Evolutionary conservation across 2,888 invertebrate genomes (phyloP), one percentile per base, ranked within the genome.

Genomic region (Ichneumoninae sp.): DNA sequence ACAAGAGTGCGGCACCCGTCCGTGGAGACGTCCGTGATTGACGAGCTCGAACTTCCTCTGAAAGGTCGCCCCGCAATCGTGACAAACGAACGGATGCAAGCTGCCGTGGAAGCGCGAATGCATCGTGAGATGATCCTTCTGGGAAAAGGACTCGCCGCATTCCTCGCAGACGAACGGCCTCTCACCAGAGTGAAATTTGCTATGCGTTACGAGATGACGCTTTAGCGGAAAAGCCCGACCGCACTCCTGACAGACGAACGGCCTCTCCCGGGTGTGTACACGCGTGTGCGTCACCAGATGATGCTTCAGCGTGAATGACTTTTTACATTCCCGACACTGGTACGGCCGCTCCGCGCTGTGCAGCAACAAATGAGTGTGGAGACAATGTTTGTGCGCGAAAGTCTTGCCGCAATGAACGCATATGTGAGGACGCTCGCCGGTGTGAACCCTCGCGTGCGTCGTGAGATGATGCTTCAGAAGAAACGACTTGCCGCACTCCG

Each of bases 41-140:
- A 97, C 97, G 88, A 97, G 95, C 93, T 97, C 97, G 94, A 97
- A 97, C 95, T 97, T 97, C 86, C 97, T 95, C 81, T 97, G 96
- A 94, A 97, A 97, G 83, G 97, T 97, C 75, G 96, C 96, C 30
- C 97, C 97, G 92, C 99, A 99, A 92, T 98, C 98, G 76, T 96
- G 96, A 94, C 99, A 99, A 88, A 97, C 97, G 94, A 98, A 99
- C 13, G 99, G 99, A 91, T 98, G 98, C 91, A 98, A 96, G 7
- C 99, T 99, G n/a, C 98, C 98, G 94, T 98, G 98, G 94, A 98
- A 98, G 86, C 98, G 95, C 83, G 97, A 96, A 94, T 98, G 98
- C 95, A 98, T 98, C 89, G 98, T 95, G 69, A 98, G 95, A 92
- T 98, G 98, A 93, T 98, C 98, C 92, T 98, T 96, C 87, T 98